These are phyloP conservation scores for Rotaria magnacalcarata DNA, from an alignment of 2,888 invertebrate genomes.

Conservation along the genomic window DNA sequence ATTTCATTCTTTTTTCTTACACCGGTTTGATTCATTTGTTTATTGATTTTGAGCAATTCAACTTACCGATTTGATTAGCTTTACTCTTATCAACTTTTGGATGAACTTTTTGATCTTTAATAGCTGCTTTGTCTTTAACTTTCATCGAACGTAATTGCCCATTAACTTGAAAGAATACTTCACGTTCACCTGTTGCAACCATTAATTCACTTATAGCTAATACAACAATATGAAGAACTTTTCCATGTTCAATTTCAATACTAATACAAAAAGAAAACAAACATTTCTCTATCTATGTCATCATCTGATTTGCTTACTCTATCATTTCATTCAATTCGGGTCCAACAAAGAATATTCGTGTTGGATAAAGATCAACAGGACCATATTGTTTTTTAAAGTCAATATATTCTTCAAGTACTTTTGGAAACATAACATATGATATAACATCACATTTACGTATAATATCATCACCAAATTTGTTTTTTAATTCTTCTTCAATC, in stretches of 20 bases:
- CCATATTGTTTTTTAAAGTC: conserved; percentile 78
- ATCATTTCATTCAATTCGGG: conserved; percentile 74
- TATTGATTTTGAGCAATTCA: too few relatives aligned
- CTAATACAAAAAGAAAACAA: too few relatives aligned
- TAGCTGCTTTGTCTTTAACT: conserved; percentile 82
- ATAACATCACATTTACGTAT: conserved; percentile 78
- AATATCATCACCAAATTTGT: conserved; percentile 67
- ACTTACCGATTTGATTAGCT: conserved; percentile 63
- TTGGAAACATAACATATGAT: conserved; percentile 91
- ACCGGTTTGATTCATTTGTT: not conserved
- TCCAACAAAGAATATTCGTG: conserved; percentile 86
- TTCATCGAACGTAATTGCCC: conserved; percentile 90
- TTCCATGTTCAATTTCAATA: conserved; percentile 87
- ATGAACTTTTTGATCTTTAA: conserved; percentile 71
- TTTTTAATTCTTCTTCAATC: conserved; percentile 71
- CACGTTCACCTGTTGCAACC: conserved; percentile 76
- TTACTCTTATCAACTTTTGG: conserved; percentile 86
- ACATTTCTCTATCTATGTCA: conserved; percentile 49
- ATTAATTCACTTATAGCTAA: conserved; percentile 87
- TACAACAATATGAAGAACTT: conserved; percentile 86
- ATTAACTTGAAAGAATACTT: conserved; percentile 97
- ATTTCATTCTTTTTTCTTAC: too few relatives aligned
- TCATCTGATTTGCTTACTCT: conserved; percentile 56
- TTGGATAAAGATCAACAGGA: conserved; percentile 89
- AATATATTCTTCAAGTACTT: conserved; percentile 65